Evolutionary conservation across 2,888 invertebrate species (phyloP).

Genomic region (Cheilosia vernalis): DNA sequence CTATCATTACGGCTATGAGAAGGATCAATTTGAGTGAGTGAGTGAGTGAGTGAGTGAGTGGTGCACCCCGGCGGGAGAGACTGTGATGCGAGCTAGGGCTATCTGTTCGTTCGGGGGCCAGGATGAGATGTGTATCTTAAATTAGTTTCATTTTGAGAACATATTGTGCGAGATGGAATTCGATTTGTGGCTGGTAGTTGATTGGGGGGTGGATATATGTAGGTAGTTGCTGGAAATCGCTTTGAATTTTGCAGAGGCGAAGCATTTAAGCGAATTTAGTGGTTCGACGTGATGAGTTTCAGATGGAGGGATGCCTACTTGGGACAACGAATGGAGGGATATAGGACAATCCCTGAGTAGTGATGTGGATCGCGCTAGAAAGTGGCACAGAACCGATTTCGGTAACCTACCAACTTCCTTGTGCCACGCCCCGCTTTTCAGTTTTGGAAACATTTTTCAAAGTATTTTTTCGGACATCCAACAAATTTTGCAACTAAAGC

Average conservation of each 20-base stretch:
- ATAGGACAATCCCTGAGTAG: too few species aligned
- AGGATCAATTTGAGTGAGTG: conserved; percentile 73
- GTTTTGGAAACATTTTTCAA: too few species aligned
- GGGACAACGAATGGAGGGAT: neutral
- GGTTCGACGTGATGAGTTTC: conserved; percentile 20
- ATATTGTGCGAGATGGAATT: conserved; percentile 65
- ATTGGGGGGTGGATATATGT: conserved; percentile 62
- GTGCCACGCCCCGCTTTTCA: too few species aligned
- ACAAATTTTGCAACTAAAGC: too few species aligned
- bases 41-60: conserved; percentile 63
- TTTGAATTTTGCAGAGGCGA: conserved; percentile 40
- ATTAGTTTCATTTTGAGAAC: conserved; percentile 79
- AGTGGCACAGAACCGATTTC: too few species aligned
- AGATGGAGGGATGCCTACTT: neutral
- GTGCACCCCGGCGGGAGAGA: conserved; percentile 40
- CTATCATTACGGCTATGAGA: conserved; percentile 72
- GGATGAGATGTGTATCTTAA: conserved; percentile 80
- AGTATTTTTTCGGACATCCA: too few species aligned
- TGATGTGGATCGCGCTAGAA: too few species aligned
- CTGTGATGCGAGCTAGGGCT: conserved; percentile 66
- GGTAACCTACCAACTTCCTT: too few species aligned
- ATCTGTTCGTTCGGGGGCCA: conserved; percentile 18
- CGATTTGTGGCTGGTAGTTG: conserved; percentile 60
- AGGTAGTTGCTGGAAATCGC: conserved; percentile 45
- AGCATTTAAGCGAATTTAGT: conserved; percentile 37